phyloP scores from a whole-genome alignment of 2,113 vertebrate genomes.

The Myiozetetes cayanensis region DNA sequence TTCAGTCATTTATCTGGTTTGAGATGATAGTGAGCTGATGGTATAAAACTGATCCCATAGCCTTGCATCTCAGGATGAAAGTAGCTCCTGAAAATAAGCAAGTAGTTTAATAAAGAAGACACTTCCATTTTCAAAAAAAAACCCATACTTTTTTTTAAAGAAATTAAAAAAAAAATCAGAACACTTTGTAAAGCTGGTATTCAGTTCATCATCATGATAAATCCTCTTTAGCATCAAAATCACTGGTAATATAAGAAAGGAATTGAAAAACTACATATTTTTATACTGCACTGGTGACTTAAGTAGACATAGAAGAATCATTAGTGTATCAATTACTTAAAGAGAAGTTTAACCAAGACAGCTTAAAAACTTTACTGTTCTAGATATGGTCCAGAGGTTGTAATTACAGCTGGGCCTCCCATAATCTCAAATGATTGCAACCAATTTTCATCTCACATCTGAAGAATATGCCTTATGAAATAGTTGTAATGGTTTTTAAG shows the following conservation, averaged over 20 bases:
- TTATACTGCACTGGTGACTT: not conserved
- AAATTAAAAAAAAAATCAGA: not conserved
- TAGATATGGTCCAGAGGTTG: not conserved
- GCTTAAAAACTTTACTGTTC: not conserved
- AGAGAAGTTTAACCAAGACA: not conserved
- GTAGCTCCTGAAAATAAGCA: not conserved
- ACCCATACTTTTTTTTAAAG: not conserved
- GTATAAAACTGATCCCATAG: not conserved
- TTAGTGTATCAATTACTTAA: not conserved
- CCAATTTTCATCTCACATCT: not conserved
- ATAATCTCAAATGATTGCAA: not conserved
- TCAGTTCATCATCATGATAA: not conserved
- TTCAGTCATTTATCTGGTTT: not conserved
- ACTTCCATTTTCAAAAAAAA: not conserved
- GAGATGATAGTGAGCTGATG: not conserved
- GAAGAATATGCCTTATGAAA: not conserved
- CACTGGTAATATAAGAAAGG: not conserved
- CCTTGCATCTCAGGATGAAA: not conserved
- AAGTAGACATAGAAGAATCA: not conserved
- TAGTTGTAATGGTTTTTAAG: not conserved
- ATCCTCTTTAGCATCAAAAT: not conserved
- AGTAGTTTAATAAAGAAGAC: not conserved
- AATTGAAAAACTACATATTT: not conserved
- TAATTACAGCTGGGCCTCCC: not conserved
- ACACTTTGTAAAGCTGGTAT: not conserved